Evolutionary conservation across 2,797 vertebrate species (phyloP).

Genomic region (Chromobotia macracanthus): DNA sequence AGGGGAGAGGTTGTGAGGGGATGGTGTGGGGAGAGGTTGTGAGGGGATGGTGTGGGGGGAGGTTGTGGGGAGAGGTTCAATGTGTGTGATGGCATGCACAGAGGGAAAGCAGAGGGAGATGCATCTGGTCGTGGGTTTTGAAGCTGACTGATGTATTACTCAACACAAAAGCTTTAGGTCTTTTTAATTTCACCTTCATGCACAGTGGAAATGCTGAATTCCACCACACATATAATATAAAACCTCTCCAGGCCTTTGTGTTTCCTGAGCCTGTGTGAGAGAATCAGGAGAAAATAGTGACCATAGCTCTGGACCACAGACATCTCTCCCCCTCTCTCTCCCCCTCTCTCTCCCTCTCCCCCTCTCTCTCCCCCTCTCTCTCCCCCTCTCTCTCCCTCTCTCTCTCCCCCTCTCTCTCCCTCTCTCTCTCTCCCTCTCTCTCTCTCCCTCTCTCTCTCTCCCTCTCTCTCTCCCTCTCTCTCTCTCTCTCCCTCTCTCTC

Average conservation of each 20-base stretch:
- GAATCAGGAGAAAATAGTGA: slow-evolving; percentile 18
- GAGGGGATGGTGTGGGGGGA: no score
- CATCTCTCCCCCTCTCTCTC: no score
- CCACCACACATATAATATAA: slow-evolving; percentile 27
- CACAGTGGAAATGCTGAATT: slow-evolving; percentile 44
- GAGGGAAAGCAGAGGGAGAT: background rate
- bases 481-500: no score
- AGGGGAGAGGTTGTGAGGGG: no score
- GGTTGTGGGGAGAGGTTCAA: no score
- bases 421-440: no score
- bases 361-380: slow-evolving; percentile 22
- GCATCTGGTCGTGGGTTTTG: slow-evolving; percentile 38
- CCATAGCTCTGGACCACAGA: background rate
- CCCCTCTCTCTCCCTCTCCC: no score
- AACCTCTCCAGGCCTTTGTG: background rate
- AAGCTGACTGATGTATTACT: slow-evolving; percentile 42
- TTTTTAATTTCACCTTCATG: slow-evolving; percentile 50
- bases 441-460: no score
- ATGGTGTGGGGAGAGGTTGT: no score
- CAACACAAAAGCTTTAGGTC: slow-evolving; percentile 43
- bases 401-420: no score
- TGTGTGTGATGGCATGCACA: no score
- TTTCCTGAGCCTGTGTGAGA: slow-evolving; percentile 21
- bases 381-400: slow-evolving; percentile 67
- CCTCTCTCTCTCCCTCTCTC: no score